phyloP scores from a whole-genome alignment of 1,140 invertebrate genomes.

The Thaumetopoea pityocampa region DNA sequence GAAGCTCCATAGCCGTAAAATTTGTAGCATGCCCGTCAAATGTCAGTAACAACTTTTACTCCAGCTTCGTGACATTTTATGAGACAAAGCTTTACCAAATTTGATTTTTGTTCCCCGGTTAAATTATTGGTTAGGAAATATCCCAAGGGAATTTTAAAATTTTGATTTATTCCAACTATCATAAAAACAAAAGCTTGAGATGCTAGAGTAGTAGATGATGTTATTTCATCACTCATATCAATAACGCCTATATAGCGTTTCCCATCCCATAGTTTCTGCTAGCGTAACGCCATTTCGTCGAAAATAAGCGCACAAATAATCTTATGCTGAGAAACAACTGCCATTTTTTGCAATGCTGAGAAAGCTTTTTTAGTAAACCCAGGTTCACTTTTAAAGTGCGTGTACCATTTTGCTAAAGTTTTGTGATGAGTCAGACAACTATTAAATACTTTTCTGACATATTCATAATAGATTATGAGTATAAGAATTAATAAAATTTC shows the following conservation, averaged over 20 bases:
- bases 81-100: constrained; percentile 24
- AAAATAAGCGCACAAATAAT: constrained; percentile 29
- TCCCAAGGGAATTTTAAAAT: constrained; percentile 27
- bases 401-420: constrained; percentile 42
- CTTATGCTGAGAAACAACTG: constrained; percentile 11
- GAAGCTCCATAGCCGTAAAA: constrained; percentile 13
- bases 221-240: constrained; percentile 31
- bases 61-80: constrained; percentile 28
- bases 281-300: constrained; percentile 42
- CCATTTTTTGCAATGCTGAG: constrained; percentile 21
- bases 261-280: constrained; percentile 32
- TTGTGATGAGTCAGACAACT: constrained; percentile 30
- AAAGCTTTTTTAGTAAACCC: constrained; percentile 40
- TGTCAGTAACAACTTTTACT: constrained; percentile 25
- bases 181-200: constrained; percentile 21
- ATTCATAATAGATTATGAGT: constrained; percentile 14
- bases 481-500: neutral
- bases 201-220: constrained; percentile 7
- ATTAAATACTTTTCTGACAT: constrained; percentile 24
- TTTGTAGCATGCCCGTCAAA: constrained; percentile 28
- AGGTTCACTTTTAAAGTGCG: constrained; percentile 29
- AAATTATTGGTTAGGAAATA: constrained; percentile 26
- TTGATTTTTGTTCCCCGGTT: constrained; percentile 17
- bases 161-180: constrained; percentile 19
- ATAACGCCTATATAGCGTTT: constrained; percentile 30